These are phyloP conservation scores for Cheiracanthium punctorium DNA, from an alignment of 2,888 invertebrate genomes.

Conservation along the genomic window DNA sequence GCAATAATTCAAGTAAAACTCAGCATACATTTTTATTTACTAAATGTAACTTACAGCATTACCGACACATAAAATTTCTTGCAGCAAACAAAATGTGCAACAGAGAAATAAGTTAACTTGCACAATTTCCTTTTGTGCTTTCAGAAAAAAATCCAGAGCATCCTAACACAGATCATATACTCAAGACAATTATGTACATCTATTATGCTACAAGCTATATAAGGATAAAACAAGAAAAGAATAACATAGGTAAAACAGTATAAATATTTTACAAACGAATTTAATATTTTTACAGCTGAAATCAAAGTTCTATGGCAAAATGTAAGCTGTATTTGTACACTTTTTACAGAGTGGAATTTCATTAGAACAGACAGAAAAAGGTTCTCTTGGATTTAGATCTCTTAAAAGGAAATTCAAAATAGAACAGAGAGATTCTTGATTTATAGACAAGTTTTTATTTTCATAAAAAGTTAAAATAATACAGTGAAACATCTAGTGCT, in stretches of 20 bases:
- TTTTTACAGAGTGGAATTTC: not conserved
- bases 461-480: too few relatives aligned
- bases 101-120: not conserved
- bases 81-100: not conserved
- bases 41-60: conserved; percentile 4
- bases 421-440: too few relatives aligned
- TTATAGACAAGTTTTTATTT: too few relatives aligned
- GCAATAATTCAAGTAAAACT: not conserved
- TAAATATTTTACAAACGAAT: conserved; percentile 4
- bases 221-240: not conserved
- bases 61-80: not conserved
- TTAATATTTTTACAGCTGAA: not conserved
- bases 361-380: not conserved
- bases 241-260: not conserved
- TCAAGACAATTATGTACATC: conserved; percentile 2
- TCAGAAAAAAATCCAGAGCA: not conserved
- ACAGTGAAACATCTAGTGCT: too few relatives aligned
- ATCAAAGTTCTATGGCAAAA: conserved; percentile 3
- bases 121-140: not conserved
- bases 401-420: not conserved
- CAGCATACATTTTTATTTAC: conserved; percentile 11
- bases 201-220: conserved; percentile 4
- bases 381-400: not conserved
- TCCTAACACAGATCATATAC: not conserved
- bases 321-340: not conserved